Evolutionary conservation across 2,888 invertebrate genomes (phyloP).

Genomic region (Perithous albicinctus): DNA sequence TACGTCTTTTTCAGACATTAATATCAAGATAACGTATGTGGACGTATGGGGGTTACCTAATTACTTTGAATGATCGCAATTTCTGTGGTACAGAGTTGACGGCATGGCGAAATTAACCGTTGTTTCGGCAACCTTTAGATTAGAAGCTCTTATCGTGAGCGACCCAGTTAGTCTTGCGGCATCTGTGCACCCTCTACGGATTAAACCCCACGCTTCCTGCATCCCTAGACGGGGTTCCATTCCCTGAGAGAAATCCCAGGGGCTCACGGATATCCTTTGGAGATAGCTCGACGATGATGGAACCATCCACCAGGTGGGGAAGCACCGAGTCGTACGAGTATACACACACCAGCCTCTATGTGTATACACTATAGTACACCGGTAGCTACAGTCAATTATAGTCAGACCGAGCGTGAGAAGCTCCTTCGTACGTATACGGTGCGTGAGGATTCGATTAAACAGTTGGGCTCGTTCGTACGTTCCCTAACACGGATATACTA

Average conservation of each 20-base stretch:
- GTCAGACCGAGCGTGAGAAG: constrained; percentile 23
- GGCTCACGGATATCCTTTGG: constrained; percentile 64
- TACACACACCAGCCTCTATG: background rate
- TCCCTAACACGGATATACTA: constrained; percentile 35
- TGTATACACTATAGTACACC: background rate
- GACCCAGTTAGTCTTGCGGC: constrained; percentile 64
- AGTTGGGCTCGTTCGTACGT: constrained; percentile 44
- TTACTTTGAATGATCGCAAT: background rate
- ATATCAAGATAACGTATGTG: background rate
- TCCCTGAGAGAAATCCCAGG: constrained; percentile 59
- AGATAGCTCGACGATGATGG: constrained; percentile 58
- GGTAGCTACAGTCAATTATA: constrained; percentile 49
- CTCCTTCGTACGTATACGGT: constrained; percentile 34
- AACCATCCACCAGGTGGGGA: constrained; percentile 24
- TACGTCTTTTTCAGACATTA: background rate
- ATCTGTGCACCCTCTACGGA: constrained; percentile 31
- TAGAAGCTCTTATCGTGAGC: constrained; percentile 61
- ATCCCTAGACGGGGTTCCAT: constrained; percentile 35
- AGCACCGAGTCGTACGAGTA: constrained; percentile 11
- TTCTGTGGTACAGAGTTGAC: constrained; percentile 29
- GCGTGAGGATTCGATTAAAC: constrained; percentile 59
- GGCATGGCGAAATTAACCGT: constrained; percentile 61
- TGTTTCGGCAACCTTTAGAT: constrained; percentile 65
- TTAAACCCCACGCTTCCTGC: constrained; percentile 23
- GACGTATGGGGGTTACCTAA: background rate